Conservation (phyloP, 1,140 invertebrate species). For the Zaprionus ghesquierei region DNA sequence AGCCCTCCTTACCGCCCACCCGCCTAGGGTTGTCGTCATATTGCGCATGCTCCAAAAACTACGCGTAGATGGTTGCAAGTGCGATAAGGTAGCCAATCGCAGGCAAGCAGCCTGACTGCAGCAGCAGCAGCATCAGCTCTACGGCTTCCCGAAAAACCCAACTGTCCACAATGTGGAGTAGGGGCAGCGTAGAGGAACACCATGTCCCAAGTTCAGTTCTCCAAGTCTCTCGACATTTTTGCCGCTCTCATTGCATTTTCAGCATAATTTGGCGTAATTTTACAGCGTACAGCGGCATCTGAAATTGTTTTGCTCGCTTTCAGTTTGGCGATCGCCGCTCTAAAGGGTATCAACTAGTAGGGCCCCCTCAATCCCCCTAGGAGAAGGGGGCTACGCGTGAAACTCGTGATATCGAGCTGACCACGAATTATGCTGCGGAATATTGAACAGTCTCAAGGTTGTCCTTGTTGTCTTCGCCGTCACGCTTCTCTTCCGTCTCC, state of each 20-base stretch:
- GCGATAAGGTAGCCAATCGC: slow-evolving; percentile 46
- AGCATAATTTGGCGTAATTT: slow-evolving; percentile 79
- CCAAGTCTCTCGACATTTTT: slow-evolving; percentile 53
- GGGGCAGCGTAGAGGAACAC: not conserved
- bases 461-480: slow-evolving; percentile 24
- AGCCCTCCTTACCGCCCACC: too few relatives aligned
- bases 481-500: not conserved
- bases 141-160: slow-evolving; percentile 49
- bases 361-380: not conserved
- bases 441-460: slow-evolving; percentile 74
- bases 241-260: slow-evolving; percentile 66
- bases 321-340: not conserved
- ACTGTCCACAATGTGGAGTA: not conserved
- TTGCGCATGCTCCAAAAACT: slow-evolving; percentile 54
- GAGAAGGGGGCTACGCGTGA: slow-evolving; percentile 31
- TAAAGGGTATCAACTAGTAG: slow-evolving; percentile 11
- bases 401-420: slow-evolving; percentile 59
- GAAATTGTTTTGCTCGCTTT: slow-evolving; percentile 26
- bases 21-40: slow-evolving; percentile 33
- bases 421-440: slow-evolving; percentile 68
- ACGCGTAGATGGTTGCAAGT: slow-evolving; percentile 50
- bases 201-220: slow-evolving; percentile 1
- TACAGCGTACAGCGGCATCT: slow-evolving; percentile 34
- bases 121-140: slow-evolving; percentile 15
- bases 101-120: too few relatives aligned